A percentile compares a stretch with the other conserved stretches of the same genome.
Evolutionary conservation across 2,113 vertebrate species (phyloP).

Genomic region (Neogale vison): DNA sequence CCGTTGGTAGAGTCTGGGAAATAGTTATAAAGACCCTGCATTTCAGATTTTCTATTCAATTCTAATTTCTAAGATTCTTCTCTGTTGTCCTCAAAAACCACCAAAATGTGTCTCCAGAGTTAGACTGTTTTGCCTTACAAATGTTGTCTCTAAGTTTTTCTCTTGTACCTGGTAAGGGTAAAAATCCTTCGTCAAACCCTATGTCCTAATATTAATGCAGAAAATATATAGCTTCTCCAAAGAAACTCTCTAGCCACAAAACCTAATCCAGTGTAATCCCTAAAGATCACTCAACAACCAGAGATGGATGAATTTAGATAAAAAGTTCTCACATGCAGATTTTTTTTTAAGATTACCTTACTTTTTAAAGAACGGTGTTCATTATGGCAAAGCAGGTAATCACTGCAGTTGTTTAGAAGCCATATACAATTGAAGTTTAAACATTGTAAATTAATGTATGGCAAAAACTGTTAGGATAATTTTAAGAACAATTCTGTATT

Average conservation of each 20-base stretch:
- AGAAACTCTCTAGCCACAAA: background rate
- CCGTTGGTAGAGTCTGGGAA: constrained; percentile 41
- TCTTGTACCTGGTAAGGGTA: background rate
- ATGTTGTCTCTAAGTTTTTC: background rate
- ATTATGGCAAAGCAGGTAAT: background rate
- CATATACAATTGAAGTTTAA: background rate
- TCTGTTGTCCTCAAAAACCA: background rate
- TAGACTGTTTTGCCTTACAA: background rate
- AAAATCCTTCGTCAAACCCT: background rate
- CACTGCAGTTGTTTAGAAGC: background rate
- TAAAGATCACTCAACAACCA: background rate
- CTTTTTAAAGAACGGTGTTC: background rate
- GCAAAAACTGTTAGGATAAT: background rate
- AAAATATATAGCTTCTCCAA: background rate
- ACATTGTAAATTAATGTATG: background rate
- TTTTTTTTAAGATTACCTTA: background rate
- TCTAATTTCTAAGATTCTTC: constrained; percentile 24
- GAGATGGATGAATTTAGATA: background rate
- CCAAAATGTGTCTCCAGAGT: background rate
- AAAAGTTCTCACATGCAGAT: background rate
- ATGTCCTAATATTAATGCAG: background rate
- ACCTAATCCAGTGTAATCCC: background rate
- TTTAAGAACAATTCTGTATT: background rate
- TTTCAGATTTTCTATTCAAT: constrained; percentile 9
- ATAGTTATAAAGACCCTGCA: background rate